Evolutionary conservation across 2,888 invertebrate species (phyloP).

Genomic region (Cosmia trapezina): DNA sequence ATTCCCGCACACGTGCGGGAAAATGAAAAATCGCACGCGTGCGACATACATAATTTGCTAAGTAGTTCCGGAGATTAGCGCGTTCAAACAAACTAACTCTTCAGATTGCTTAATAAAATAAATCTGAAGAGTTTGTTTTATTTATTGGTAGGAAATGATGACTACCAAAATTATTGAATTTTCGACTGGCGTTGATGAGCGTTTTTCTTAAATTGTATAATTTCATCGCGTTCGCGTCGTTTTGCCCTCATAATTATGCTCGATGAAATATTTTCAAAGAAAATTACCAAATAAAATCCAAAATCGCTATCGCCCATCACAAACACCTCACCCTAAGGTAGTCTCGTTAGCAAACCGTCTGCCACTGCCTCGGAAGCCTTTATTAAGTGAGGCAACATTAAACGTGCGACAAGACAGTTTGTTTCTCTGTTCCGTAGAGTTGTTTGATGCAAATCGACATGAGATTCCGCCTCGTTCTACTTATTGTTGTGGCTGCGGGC

Average conservation of each 20-base stretch:
- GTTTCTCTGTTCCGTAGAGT: slow-evolving; percentile 59
- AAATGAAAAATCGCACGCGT: too few species aligned
- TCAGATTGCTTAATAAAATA: too few species aligned
- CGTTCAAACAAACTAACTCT: too few species aligned
- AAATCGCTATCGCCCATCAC: slow-evolving; percentile 45
- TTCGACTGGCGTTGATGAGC: background rate
- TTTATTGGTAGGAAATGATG: background rate
- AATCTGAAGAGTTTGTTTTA: too few species aligned
- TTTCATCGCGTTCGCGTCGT: background rate
- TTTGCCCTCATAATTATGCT: background rate
- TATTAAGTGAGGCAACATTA: slow-evolving; percentile 68
- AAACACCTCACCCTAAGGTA: slow-evolving; percentile 50
- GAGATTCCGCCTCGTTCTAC: slow-evolving; percentile 61
- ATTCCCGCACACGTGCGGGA: too few species aligned
- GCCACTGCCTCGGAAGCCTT: slow-evolving; percentile 64
- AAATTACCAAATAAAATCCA: too few species aligned
- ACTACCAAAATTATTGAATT: background rate
- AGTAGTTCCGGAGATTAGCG: too few species aligned
- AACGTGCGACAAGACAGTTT: slow-evolving; percentile 66
- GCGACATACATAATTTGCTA: too few species aligned
- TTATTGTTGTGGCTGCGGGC: slow-evolving; percentile 47
- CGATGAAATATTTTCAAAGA: background rate
- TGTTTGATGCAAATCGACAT: slow-evolving; percentile 65
- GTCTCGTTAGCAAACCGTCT: slow-evolving; percentile 67
- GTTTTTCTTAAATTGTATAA: background rate